These are phyloP conservation scores for Campylomormyrus numenius DNA, from an alignment of 2,113 vertebrate species.

Conservation along the genomic window DNA sequence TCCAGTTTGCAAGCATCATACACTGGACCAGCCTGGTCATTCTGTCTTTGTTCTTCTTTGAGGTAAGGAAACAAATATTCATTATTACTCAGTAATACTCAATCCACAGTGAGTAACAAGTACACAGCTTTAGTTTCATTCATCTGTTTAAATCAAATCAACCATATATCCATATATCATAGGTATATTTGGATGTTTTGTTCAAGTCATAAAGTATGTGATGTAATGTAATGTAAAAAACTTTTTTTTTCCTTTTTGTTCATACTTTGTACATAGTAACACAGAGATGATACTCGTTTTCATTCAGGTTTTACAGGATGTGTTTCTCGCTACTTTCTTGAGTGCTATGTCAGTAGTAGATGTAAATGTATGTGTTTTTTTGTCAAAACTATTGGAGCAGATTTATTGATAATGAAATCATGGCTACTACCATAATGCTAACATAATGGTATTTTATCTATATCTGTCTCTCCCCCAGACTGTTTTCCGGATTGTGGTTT, in stretches of 20 bases:
- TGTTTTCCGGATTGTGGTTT: conserved; percentile 87
- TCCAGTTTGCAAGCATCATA: conserved; percentile 87
- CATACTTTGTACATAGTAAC: background rate
- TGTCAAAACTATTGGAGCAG: background rate
- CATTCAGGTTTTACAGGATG: background rate
- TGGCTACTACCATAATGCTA: background rate
- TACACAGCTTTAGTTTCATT: background rate
- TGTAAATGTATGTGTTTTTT: background rate
- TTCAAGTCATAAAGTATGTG: background rate
- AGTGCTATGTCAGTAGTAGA: background rate
- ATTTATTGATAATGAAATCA: background rate
- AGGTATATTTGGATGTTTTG: background rate
- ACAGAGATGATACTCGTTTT: background rate
- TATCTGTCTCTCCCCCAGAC: conserved; percentile 66
- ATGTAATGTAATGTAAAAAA: background rate
- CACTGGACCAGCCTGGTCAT: conserved; percentile 97
- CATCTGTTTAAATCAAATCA: background rate
- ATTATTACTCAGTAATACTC: background rate
- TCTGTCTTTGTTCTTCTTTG: conserved; percentile 92
- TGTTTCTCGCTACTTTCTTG: background rate
- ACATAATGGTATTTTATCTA: background rate
- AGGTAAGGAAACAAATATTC: conserved; percentile 66
- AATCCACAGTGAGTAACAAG: background rate
- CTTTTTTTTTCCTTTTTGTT: background rate
- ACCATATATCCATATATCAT: background rate